Evolutionary conservation across 2,113 vertebrate species (phyloP), one percentile per base, ranked within the genome.

Genomic region (Pao palembangensis): DNA sequence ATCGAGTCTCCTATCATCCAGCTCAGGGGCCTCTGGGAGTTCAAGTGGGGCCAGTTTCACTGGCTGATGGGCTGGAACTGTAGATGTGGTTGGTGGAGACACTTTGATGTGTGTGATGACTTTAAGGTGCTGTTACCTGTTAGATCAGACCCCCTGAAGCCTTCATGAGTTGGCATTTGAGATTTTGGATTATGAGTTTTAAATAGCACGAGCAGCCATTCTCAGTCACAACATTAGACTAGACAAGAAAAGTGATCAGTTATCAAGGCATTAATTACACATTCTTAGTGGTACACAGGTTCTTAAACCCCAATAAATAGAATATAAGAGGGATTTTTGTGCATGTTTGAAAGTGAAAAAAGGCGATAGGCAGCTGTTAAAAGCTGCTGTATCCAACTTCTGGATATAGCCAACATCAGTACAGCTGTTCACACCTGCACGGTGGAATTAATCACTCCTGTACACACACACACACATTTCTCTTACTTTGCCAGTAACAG

Each of bases 341-440:
- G 31, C 25, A 23, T 16, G 47, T 3, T 15, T 18, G 11, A 14
- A 11, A 28, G 52, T 16, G 49, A 43, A 71, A 61, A 73, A 68
- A 28, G 23, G 5, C 25, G 25, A 28, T 28, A 73, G 69, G 69
- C 78, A 71, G 41, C 61, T 67, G 44, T 46, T 25, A 81, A 75
- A 28, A 78, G 69, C 67, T 85, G 84, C 84, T 84, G 73, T 54
- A 44, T 69, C 85, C 74, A 84, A 79, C 77, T 79, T 42, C 67
- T 82, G 25, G 57, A 55, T 76, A 62, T 47, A 13, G 61, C 66
- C 69, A 51, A 58, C 17, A 3, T 78, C 55, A 69, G 80, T 70
- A 70, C 64, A 50, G 61, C 63, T 66, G 44, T 71, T 83, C 76
- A 75, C 70, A 83, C 64, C 73, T 78, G 81, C 75, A 73, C 38